Evolutionary conservation across 2,888 invertebrate genomes (phyloP), one percentile per base, ranked within the genome.

Genomic region (Lordiphosa fenestrarum): DNA sequence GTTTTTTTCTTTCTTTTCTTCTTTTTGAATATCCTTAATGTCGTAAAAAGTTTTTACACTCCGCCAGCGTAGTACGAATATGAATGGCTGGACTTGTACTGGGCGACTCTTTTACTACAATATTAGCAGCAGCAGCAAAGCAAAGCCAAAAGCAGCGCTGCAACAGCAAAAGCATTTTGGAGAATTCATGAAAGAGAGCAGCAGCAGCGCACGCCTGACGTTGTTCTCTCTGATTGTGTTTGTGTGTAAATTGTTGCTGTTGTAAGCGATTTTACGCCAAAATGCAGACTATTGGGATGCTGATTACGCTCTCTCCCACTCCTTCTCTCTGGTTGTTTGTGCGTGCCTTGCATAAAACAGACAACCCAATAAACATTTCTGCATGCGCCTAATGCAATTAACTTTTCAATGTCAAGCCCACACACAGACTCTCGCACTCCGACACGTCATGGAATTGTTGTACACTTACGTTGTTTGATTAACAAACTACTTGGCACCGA

Each of bases 151-250:
- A 38, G 42, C 52, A 25, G 47, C 69, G 51, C 62, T 69, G 60
- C 53, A 44, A 48, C 56, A 51, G 63, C 30, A 81, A 73, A 73
- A 81, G 73, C 70, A 77, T 64, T 71, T 81, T 76, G 73, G 77
- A 75, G 81, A 76, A 72, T 77, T 83, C 77, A 80, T 73, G 80
- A 76, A 84, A 80, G 81, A 77, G 42, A 73, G 81, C 73, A 68
- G 54, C 66, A 66, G 61, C 66, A 66, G 61, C 58, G 59, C 62
- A 57, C 60, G 51, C 51, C 6, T 25, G 48, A 33, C 59, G 55
- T 47, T 51, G 25, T 52, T 55, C 42, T 48, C 30, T 21, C 33
- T 51, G 33, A 23, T 35, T 39, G 30, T 35, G 40, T 47, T 40
- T 60, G 51, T 56, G 53, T 59, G 56, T 53, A 39, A 71, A 60